phyloP scores from a whole-genome alignment of 2,797 vertebrate genomes.

The Tangara arthus region DNA sequence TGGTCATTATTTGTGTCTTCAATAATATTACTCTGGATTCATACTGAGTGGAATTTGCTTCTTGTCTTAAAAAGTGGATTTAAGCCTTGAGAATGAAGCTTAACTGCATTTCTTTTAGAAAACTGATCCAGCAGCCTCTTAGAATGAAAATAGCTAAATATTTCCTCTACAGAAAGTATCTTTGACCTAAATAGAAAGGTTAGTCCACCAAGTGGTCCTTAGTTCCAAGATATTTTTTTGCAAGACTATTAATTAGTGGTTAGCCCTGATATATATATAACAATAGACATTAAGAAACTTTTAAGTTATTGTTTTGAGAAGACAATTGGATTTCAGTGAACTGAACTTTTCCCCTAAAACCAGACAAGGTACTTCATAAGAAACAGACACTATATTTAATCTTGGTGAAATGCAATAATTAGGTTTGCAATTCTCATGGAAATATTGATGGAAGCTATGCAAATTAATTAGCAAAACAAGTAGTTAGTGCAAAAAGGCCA shows the following conservation, averaged over 20 bases:
- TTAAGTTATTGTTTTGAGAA: constrained; percentile 27
- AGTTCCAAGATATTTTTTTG: neutral
- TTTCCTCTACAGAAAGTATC: neutral
- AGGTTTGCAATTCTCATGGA: constrained; percentile 39
- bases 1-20: neutral
- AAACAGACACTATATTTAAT: constrained; percentile 1
- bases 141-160: neutral
- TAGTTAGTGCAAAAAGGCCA: neutral
- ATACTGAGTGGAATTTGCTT: neutral
- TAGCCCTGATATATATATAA: neutral
- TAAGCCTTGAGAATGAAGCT: neutral
- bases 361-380: constrained; percentile 48
- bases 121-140: neutral
- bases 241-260: neutral
- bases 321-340: constrained; percentile 20
- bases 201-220: neutral
- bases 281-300: neutral
- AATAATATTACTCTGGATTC: neutral
- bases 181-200: neutral
- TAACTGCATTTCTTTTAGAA: neutral
- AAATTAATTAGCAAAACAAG: constrained; percentile 61
- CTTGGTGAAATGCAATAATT: constrained; percentile 44
- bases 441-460: constrained; percentile 44
- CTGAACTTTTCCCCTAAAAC: constrained; percentile 49
- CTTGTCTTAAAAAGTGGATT: neutral